Percentiles rank a stretch among this genome's conserved stretches.
These are phyloP conservation scores for Autographa gamma DNA, from an alignment of 2,888 invertebrate genomes.

Conservation along the genomic window DNA sequence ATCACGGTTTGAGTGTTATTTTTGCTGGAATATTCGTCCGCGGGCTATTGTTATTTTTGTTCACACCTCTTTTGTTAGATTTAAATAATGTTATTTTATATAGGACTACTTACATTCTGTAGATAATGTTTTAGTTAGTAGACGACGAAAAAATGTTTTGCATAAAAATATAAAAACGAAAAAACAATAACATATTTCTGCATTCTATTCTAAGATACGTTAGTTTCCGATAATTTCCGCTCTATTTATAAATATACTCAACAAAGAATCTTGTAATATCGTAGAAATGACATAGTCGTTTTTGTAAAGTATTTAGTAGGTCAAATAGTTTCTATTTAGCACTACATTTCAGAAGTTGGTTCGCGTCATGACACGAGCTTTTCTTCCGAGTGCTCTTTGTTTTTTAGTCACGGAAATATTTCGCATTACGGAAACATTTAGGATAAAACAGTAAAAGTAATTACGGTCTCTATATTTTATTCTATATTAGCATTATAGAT, in stretches of 20 bases:
- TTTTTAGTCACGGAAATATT: not conserved
- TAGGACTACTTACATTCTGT: not conserved
- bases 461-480: no score
- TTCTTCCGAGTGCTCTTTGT: not conserved
- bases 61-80: not conserved
- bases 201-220: not conserved
- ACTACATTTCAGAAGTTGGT: not conserved
- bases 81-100: not conserved
- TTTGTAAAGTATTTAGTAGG: not conserved
- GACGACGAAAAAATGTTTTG: not conserved
- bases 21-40: not conserved
- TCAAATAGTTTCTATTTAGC: slow-evolving; percentile 4
- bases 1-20: slow-evolving; percentile 9
- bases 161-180: not conserved
- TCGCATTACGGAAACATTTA: not conserved
- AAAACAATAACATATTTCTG: not conserved
- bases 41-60: not conserved
- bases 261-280: slow-evolving; percentile 4
- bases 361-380: not conserved
- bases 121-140: not conserved
- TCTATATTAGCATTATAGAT: no score
- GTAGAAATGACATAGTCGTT: not conserved
- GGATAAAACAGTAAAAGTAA: not conserved
- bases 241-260: not conserved
- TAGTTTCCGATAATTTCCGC: not conserved